Conservation (phyloP, 2,888 invertebrate species). For the Heliconius ismenius region DNA sequence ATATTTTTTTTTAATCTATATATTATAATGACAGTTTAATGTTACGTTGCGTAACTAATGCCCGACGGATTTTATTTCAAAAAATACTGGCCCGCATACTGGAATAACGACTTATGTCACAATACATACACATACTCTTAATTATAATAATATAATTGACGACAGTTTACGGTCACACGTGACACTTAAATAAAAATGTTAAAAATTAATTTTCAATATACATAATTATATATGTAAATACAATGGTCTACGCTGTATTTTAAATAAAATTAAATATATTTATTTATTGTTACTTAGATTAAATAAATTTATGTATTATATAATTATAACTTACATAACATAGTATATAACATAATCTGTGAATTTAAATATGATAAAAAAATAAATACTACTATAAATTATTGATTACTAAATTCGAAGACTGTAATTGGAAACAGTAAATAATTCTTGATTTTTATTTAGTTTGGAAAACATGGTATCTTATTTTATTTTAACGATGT, state of each 20-base stretch:
- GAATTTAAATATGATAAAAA: neutral
- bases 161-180: conserved; percentile 35
- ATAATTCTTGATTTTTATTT: neutral
- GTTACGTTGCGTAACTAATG: conserved; percentile 42
- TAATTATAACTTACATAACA: conserved; percentile 10
- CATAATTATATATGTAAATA: conserved; percentile 13
- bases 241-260: conserved; percentile 23
- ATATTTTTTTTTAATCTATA: conserved; percentile 38
- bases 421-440: neutral
- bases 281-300: conserved; percentile 3
- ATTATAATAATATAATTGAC: conserved; percentile 42
- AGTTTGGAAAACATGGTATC: neutral
- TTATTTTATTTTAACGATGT: neutral
- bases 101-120: conserved; percentile 38
- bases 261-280: conserved; percentile 27
- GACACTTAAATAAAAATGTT: conserved; percentile 26
- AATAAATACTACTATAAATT: neutral
- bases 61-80: conserved; percentile 44
- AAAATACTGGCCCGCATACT: conserved; percentile 56
- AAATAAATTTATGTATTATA: conserved; percentile 9
- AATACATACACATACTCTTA: conserved; percentile 36
- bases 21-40: conserved; percentile 33
- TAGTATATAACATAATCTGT: conserved; percentile 8
- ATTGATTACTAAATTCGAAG: neutral
- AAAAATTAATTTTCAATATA: conserved; percentile 3